These are phyloP conservation scores for Neodiprion virginianus DNA, from an alignment of 1,140 invertebrate species.

Conservation along the genomic window DNA sequence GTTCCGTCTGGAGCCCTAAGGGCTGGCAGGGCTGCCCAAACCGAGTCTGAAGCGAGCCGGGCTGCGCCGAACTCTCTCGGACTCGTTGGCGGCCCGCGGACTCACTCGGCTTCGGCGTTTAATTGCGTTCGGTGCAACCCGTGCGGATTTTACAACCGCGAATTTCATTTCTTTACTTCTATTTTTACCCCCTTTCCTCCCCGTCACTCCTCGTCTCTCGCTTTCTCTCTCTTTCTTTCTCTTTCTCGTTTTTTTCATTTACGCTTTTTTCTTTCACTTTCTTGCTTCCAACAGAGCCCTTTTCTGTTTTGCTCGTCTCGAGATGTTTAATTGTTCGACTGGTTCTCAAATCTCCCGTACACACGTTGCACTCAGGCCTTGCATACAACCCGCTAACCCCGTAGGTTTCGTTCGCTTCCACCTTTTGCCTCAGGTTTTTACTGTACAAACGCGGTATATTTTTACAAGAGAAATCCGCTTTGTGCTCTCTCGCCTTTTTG, in stretches of 20 bases:
- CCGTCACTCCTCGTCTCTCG: slow-evolving; percentile 4
- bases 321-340: slow-evolving; percentile 51
- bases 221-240: slow-evolving; percentile 13
- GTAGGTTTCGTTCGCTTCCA: too few relatives aligned
- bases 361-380: too few relatives aligned
- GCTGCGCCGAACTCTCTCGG: slow-evolving; percentile 3
- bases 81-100: slow-evolving; percentile 43
- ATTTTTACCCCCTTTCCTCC: slow-evolving; percentile 19
- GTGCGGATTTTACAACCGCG: slow-evolving; percentile 57
- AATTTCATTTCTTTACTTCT: slow-evolving; percentile 49
- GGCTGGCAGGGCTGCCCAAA: slow-evolving; percentile 59
- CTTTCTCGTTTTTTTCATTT: slow-evolving; percentile 8
- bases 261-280: not conserved
- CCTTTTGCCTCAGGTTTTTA: too few relatives aligned
- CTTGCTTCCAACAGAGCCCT: slow-evolving; percentile 22
- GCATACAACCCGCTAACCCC: too few relatives aligned
- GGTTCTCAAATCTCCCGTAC: slow-evolving; percentile 40
- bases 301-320: slow-evolving; percentile 31
- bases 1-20: slow-evolving; percentile 63
- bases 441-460: too few relatives aligned
- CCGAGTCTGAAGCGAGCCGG: slow-evolving; percentile 41
- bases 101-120: slow-evolving; percentile 55
- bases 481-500: too few relatives aligned
- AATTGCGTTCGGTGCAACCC: slow-evolving; percentile 58
- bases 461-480: too few relatives aligned